Evolutionary conservation across 2,888 invertebrate genomes (phyloP).

Genomic region (Diaperis boleti): DNA sequence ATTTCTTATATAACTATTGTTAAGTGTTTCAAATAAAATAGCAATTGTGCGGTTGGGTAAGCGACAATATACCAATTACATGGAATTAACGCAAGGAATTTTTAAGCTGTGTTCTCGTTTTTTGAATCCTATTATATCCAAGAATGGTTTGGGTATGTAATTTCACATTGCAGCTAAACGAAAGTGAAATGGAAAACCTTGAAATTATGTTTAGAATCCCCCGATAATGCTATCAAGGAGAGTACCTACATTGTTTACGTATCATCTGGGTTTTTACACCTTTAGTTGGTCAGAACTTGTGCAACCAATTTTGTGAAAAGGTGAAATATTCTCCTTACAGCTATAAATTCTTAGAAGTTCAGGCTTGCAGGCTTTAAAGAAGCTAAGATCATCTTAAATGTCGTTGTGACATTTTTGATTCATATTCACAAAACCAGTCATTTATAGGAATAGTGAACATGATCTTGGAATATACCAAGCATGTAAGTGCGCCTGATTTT

Average conservation of each 20-base stretch:
- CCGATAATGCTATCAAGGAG: background rate
- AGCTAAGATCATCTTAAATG: too few relatives aligned
- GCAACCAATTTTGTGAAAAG: background rate
- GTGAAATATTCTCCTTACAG: too few relatives aligned
- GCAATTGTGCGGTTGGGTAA: constrained; percentile 3
- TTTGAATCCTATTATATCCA: constrained; percentile 2
- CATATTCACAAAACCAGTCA: too few relatives aligned
- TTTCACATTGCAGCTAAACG: constrained; percentile 22
- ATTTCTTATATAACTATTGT: constrained; percentile 8
- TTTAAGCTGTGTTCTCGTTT: background rate
- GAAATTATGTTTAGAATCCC: constrained; percentile 1
- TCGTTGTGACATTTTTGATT: too few relatives aligned
- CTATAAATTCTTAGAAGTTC: too few relatives aligned
- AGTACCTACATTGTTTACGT: background rate
- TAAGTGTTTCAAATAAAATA: constrained; percentile 16
- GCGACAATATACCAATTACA: constrained; percentile 12
- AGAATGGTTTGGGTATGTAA: background rate
- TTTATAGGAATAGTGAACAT: too few relatives aligned
- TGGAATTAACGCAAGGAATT: constrained; percentile 19
- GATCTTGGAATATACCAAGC: too few relatives aligned
- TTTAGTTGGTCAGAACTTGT: background rate
- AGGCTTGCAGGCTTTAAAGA: too few relatives aligned
- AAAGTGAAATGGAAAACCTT: constrained; percentile 29
- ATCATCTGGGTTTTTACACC: background rate
- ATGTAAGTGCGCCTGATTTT: background rate